A percentile compares a stretch with the other conserved stretches of the same genome.
Conservation (phyloP, 1,140 invertebrate species). For the Batillaria attramentaria region DNA sequence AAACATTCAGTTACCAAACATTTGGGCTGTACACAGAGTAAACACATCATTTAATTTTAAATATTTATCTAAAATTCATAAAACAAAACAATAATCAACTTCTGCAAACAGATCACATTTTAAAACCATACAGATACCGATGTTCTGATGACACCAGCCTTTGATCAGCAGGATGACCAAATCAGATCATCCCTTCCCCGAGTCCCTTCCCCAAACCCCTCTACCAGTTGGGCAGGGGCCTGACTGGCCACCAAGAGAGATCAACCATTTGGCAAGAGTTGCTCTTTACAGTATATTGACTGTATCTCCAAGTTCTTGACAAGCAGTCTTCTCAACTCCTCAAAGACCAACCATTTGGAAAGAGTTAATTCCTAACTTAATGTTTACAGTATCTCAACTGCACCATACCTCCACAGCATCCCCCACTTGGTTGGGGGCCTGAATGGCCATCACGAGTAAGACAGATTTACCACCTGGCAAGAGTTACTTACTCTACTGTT, state of each 20-base stretch:
- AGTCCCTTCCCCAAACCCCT: background rate
- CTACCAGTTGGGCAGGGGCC: background rate
- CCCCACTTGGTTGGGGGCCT: too few species aligned
- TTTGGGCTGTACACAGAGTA: background rate
- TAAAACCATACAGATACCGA: background rate
- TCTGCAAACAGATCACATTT: background rate
- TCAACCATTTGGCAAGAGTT: too few species aligned
- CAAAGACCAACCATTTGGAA: background rate
- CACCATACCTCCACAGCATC: background rate
- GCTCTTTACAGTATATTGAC: too few species aligned
- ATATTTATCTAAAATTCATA: background rate
- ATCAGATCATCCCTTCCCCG: background rate
- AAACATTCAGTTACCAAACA: background rate
- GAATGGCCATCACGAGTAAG: too few species aligned
- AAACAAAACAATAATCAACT: background rate
- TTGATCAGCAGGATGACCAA: background rate
- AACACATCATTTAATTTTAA: background rate
- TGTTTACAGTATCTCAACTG: background rate
- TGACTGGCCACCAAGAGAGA: background rate
- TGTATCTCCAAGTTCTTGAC: too few species aligned
- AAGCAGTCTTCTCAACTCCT: too few species aligned
- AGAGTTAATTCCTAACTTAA: background rate
- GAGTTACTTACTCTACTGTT: background rate
- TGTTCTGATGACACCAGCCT: background rate
- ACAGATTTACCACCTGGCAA: background rate